Evolutionary conservation across 2,113 vertebrate species (phyloP).

Genomic region (Lepidothrix coronata): DNA sequence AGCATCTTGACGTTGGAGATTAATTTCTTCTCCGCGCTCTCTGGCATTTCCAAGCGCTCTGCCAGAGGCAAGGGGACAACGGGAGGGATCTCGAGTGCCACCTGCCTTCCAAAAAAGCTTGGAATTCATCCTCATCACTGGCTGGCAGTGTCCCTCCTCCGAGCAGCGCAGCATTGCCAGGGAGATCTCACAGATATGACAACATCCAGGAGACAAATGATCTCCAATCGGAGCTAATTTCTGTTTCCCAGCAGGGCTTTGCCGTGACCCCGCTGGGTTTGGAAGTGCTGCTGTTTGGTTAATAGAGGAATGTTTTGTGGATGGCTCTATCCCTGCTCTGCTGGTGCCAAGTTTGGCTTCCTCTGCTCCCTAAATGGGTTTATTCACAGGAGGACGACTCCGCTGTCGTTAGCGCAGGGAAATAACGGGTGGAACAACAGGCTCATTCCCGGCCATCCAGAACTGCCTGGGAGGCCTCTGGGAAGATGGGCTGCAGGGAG

Average conservation of each 20-base stretch:
- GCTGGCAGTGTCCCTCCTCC: neutral
- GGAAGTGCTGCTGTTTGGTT: slow-evolving; percentile 67
- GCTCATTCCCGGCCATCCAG: neutral
- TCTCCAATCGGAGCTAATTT: slow-evolving; percentile 68
- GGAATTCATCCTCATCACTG: neutral
- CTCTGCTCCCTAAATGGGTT: slow-evolving; percentile 63
- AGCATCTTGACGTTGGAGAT: neutral
- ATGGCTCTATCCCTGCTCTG: slow-evolving; percentile 33
- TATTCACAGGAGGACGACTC: slow-evolving; percentile 57
- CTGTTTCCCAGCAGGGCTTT: slow-evolving; percentile 66
- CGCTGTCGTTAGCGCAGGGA: slow-evolving; percentile 26
- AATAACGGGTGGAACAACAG: neutral
- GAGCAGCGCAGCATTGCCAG: neutral
- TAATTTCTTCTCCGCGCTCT: neutral
- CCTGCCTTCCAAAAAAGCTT: slow-evolving; percentile 37
- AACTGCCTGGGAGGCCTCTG: slow-evolving; percentile 24
- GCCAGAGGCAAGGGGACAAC: neutral
- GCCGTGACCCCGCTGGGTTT: slow-evolving; percentile 53
- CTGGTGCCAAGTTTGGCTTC: slow-evolving; percentile 41
- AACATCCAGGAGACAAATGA: slow-evolving; percentile 66
- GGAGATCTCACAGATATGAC: slow-evolving; percentile 57
- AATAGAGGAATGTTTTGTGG: slow-evolving; percentile 59
- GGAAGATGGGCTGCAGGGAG: slow-evolving; percentile 2
- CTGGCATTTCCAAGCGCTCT: neutral
- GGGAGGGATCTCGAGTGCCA: neutral